These are phyloP conservation scores for Tiaroga cobitis DNA, from an alignment of 2,797 vertebrate genomes.

Conservation along the genomic window DNA sequence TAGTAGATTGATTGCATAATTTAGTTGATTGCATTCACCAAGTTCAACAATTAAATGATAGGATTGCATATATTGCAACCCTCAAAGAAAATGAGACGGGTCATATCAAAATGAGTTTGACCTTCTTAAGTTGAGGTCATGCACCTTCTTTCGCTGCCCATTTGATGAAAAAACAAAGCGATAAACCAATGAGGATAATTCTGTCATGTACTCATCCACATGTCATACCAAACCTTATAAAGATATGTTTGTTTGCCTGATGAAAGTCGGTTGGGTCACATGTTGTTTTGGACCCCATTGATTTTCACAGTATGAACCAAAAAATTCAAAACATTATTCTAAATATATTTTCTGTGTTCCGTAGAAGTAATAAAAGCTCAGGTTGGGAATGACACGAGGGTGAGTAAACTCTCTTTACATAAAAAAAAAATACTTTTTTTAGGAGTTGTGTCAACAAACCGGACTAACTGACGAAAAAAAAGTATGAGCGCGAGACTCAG, in stretches of 20 bases:
- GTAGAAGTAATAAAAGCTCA: too few relatives aligned
- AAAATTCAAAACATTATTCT: background rate
- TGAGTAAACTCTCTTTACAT: background rate
- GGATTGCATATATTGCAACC: background rate
- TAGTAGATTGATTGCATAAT: too few relatives aligned
- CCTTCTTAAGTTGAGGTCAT: background rate
- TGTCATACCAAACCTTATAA: background rate
- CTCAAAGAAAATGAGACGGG: background rate
- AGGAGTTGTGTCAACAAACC: background rate
- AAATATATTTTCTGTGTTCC: background rate
- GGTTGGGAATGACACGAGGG: background rate
- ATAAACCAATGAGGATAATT: background rate
- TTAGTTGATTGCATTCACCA: background rate
- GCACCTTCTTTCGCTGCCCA: background rate
- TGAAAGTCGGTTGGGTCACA: background rate
- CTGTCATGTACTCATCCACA: background rate
- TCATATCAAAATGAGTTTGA: background rate
- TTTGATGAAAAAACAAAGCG: background rate
- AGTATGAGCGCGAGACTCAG: conserved; percentile 6
- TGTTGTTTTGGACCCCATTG: background rate
- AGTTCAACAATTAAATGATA: background rate
- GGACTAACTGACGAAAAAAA: background rate
- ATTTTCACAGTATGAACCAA: too few relatives aligned
- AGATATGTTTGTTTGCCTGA: background rate
- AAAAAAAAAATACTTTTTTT: background rate